Conservation (phyloP, 1,140 invertebrate genomes). For the Hycleus phaleratus region DNA sequence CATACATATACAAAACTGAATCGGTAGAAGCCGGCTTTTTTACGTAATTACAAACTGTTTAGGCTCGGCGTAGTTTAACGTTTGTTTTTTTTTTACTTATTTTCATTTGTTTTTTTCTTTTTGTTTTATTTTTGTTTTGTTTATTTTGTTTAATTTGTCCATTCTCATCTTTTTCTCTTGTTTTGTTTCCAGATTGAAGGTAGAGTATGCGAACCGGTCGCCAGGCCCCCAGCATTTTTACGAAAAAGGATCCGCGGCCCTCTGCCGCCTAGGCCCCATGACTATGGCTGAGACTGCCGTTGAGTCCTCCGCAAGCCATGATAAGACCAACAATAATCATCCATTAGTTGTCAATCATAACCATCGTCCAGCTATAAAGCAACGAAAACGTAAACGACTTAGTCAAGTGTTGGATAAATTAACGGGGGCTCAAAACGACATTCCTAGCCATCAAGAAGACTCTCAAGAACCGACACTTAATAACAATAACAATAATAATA, state of each 20-base stretch:
- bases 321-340: constrained; percentile 48
- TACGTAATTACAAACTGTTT: background rate
- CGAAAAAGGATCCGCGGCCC: constrained; percentile 46
- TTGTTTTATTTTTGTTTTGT: background rate
- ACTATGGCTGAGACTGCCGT: constrained; percentile 59
- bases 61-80: too few species aligned
- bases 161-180: background rate
- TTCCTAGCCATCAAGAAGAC: constrained; percentile 5
- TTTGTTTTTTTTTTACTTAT: too few species aligned
- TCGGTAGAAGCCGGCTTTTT: constrained; percentile 1
- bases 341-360: constrained; percentile 55
- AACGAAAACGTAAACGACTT: constrained; percentile 64
- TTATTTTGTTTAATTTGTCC: background rate
- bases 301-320: constrained; percentile 46
- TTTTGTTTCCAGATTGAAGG: constrained; percentile 26
- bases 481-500: constrained; percentile 25
- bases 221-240: constrained; percentile 38
- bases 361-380: constrained; percentile 48
- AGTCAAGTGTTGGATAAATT: constrained; percentile 68
- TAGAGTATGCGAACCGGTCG: constrained; percentile 36
- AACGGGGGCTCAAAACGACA: constrained; percentile 26
- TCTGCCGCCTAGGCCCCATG: constrained; percentile 54
- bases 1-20: background rate
- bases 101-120: background rate
- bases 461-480: constrained; percentile 14